A percentile compares a stretch with the other conserved stretches of the same genome.
phyloP scores from a whole-genome alignment of 2,888 invertebrate genomes.

The Didymodactylos carnosus region DNA sequence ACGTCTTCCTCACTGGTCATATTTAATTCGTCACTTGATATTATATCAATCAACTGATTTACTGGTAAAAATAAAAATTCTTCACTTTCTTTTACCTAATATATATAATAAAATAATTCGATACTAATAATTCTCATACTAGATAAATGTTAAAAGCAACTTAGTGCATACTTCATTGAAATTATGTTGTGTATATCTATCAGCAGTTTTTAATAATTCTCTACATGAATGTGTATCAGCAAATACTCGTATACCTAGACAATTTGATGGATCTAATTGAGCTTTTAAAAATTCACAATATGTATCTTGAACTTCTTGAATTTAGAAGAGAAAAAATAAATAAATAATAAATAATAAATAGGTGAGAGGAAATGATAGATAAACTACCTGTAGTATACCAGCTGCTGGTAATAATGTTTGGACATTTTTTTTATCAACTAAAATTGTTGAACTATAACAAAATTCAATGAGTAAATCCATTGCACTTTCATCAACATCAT shows the following conservation, averaged over 20 bases:
- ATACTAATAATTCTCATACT: no score
- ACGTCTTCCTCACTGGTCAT: conserved; percentile 92
- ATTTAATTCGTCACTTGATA: conserved; percentile 88
- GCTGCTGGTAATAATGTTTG: conserved; percentile 80
- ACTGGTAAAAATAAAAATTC: conserved; percentile 86
- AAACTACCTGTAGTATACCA: conserved; percentile 69
- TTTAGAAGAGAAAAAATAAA: no score
- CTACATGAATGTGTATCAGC: conserved; percentile 96
- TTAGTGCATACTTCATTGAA: conserved; percentile 93
- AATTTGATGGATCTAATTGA: conserved; percentile 57
- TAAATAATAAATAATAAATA: no score
- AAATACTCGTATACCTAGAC: conserved; percentile 88
- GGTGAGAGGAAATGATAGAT: no score
- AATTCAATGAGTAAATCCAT: conserved; percentile 71
- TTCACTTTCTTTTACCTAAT: conserved; percentile 53
- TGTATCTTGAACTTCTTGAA: conserved; percentile 86
- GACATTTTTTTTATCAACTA: conserved; percentile 90
- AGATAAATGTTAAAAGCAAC: no score
- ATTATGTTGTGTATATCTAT: conserved; percentile 94
- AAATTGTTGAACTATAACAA: conserved; percentile 90
- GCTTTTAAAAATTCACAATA: conserved; percentile 65
- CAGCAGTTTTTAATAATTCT: conserved; percentile 77
- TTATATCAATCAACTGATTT: conserved; percentile 83
- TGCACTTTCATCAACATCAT: conserved; percentile 86
- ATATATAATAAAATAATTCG: no score